Conservation (phyloP, 2,888 invertebrate genomes). For the Heterodera filipjevi region DNA sequence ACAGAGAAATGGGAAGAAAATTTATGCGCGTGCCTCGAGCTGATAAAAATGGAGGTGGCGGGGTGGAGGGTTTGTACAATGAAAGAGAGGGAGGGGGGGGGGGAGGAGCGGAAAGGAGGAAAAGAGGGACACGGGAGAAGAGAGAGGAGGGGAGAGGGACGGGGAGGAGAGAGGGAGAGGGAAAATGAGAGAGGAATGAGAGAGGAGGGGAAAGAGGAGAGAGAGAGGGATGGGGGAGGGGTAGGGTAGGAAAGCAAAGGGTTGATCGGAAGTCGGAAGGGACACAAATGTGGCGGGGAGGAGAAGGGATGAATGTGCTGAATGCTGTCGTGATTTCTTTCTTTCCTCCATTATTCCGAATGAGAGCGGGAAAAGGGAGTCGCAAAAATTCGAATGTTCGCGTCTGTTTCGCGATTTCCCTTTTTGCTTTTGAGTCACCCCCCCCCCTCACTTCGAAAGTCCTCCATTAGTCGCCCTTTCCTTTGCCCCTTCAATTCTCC, state of each 20-base stretch:
- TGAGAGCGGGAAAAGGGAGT: neutral
- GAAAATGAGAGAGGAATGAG: neutral
- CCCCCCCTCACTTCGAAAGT: neutral
- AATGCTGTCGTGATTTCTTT: neutral
- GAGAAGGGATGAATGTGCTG: neutral
- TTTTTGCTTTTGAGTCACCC: neutral
- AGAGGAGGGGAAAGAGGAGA: neutral
- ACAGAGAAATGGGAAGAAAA: neutral
- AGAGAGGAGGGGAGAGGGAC: neutral
- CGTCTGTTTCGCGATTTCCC: neutral
- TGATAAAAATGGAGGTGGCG: neutral
- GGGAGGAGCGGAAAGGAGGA: neutral
- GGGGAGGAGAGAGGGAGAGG: neutral
- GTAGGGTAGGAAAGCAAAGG: neutral
- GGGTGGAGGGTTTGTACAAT: neutral
- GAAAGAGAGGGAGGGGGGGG: neutral
- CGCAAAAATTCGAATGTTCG: neutral
- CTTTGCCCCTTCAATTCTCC: neutral
- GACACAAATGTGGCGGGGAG: neutral
- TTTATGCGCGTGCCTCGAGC: conserved; percentile 10
- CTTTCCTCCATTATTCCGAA: neutral
- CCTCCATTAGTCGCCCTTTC: neutral
- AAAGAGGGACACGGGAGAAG: neutral
- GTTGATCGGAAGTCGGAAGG: neutral
- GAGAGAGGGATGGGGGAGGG: too few species aligned